Conservation (phyloP, 2,888 invertebrate genomes). For the Tribolium freemani region DNA sequence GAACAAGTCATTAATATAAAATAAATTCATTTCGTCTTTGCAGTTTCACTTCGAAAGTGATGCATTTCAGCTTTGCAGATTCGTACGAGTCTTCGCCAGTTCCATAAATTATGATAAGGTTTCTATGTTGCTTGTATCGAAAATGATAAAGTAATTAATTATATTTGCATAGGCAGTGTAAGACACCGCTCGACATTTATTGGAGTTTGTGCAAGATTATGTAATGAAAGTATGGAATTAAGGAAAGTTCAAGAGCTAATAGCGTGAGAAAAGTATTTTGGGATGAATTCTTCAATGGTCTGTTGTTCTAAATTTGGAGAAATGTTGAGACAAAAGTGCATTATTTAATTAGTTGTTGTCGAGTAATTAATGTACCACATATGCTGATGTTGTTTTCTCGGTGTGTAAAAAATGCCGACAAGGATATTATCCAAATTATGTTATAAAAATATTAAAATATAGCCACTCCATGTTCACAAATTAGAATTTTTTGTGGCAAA, state of each 20-base stretch:
- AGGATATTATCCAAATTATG: conserved; percentile 31
- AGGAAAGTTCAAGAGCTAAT: conserved; percentile 3
- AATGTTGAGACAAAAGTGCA: conserved; percentile 4
- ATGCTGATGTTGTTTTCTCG: conserved; percentile 3
- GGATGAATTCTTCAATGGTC: background rate
- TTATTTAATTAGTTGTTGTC: background rate
- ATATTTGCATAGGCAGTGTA: background rate
- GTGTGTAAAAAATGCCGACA: conserved; percentile 21
- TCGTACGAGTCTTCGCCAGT: background rate
- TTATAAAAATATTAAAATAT: conserved; percentile 36
- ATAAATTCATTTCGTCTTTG: background rate
- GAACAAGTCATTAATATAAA: too few species aligned
- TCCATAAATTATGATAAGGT: background rate
- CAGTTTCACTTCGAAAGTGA: background rate
- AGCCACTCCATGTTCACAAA: conserved; percentile 15
- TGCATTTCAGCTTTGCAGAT: background rate
- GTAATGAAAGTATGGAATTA: background rate
- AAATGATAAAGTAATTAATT: background rate
- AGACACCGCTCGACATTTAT: background rate
- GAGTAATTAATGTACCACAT: conserved; percentile 20
- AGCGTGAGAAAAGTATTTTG: conserved; percentile 2
- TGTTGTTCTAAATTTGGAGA: background rate
- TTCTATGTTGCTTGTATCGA: background rate
- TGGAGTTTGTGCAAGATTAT: conserved; percentile 1
- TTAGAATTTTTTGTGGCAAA: conserved; percentile 24